Evolutionary conservation across 92 coral and sea anemone genomes (phyloP), one percentile per base, ranked within the genome.

Genomic region (Montipora capitata): DNA sequence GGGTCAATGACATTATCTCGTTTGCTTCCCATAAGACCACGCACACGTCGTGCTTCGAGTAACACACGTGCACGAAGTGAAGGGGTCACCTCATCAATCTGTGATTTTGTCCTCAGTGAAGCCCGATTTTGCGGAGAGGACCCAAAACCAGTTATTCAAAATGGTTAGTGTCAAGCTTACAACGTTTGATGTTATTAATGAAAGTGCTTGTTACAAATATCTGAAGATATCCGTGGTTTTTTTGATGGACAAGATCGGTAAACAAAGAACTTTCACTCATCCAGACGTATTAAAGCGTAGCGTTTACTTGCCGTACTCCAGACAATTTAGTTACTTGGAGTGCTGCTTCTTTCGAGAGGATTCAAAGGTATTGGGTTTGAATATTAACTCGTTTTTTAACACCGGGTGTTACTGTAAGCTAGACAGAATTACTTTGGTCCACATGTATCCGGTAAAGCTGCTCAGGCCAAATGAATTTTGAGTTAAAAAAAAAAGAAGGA

Each of bases 121-220:
- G 87, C 87, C 57, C 14, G 18, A 58, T 38, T 83, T 69, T 83
- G 87, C 87, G 72, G 87, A 83, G 87, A 83, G 87, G 87, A 58
- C 87, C 79, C 10, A 56, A 73, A 72, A 83, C 61, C 78, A 40
- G 35, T 17, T 12, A 2, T 10, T 39, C 58, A 57, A 73, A n/a
- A 83, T 83, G 87, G 87, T 72, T 59, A 72, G 87, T 17, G 63
- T 10, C 12, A 4, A 20, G 10, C 6, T 12, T 59, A 4, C 7
- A 27, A 15, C 56, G 3, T 13, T 58, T 38, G 48, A 17, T 42
- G 62, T 48, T 20, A 58, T 73, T 13, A 16, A 17, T 15, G 3
- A 16, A 9, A 15, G 10, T 68, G 72, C 0, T 39, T 27, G 40
- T 14, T 68, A 40, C 35, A 48, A 10, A 48, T 48, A 48, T 5